phyloP scores from a whole-genome alignment of 2,888 invertebrate genomes.

The Cylindroiulus punctatus region DNA sequence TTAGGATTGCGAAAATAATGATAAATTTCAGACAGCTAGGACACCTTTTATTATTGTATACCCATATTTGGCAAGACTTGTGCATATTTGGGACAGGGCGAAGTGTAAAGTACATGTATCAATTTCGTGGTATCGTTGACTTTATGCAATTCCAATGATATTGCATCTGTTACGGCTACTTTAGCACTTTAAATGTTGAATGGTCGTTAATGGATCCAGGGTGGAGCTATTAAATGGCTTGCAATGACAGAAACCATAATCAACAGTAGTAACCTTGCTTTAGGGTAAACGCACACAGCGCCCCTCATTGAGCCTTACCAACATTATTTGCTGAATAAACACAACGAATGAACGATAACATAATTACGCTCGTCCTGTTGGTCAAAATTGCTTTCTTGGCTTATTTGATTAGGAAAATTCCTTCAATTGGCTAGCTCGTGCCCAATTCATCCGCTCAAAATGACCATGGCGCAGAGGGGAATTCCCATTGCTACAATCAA shows the following conservation, averaged over 20 bases:
- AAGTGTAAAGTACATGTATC: too few relatives aligned
- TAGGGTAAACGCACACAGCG: not conserved
- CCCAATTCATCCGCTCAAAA: not conserved
- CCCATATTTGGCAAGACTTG: too few relatives aligned
- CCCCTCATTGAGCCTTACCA: not conserved
- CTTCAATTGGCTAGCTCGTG: not conserved
- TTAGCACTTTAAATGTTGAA: too few relatives aligned
- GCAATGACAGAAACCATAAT: not conserved
- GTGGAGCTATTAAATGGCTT: too few relatives aligned
- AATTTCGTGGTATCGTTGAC: too few relatives aligned
- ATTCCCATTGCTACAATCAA: constrained; percentile 4
- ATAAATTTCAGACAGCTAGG: too few relatives aligned
- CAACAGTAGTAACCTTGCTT: not conserved
- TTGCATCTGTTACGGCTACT: too few relatives aligned
- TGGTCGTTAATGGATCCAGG: too few relatives aligned
- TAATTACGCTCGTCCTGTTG: not conserved
- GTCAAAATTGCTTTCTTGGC: not conserved
- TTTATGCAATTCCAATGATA: too few relatives aligned
- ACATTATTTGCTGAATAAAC: not conserved
- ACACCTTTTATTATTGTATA: too few relatives aligned
- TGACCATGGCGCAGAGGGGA: not conserved
- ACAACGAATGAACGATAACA: not conserved
- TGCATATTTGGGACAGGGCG: too few relatives aligned
- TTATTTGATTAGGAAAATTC: not conserved
- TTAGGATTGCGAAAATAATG: too few relatives aligned